phyloP scores from a whole-genome alignment of 2,888 invertebrate genomes.

The Laothoe populi region DNA sequence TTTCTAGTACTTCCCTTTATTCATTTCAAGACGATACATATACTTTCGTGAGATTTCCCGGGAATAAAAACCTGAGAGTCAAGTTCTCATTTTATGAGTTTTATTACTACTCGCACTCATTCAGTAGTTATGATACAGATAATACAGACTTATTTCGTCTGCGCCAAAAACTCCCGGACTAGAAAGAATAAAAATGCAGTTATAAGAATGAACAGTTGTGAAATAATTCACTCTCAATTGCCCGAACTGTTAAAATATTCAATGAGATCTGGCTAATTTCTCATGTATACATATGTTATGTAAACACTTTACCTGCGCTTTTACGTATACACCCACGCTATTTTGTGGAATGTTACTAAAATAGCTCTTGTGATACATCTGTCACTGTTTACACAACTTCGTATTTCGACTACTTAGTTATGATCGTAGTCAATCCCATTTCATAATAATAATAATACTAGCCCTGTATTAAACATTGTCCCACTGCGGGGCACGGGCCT shows the following conservation, averaged over 20 bases:
- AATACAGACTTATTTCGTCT: too few species aligned
- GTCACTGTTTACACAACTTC: background rate
- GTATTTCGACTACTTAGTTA: background rate
- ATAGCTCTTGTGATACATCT: constrained; percentile 26
- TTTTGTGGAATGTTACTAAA: background rate
- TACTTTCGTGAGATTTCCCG: too few species aligned
- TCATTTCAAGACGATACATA: too few species aligned
- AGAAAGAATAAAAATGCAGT: constrained; percentile 8
- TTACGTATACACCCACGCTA: constrained; percentile 21
- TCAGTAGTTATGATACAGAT: background rate
- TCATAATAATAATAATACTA: too few species aligned
- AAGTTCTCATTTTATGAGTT: background rate
- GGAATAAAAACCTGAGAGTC: background rate
- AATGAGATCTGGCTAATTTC: constrained; percentile 25
- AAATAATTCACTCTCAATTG: background rate
- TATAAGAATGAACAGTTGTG: background rate
- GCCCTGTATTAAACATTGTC: too few species aligned
- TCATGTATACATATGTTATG: constrained; percentile 20
- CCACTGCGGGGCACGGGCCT: too few species aligned
- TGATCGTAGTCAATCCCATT: too few species aligned
- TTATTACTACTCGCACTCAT: background rate
- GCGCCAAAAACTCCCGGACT: background rate
- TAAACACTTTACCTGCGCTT: constrained; percentile 25
- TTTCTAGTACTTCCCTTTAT: too few species aligned
- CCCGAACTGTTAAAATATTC: constrained; percentile 5